These are phyloP conservation scores for Oncorhynchus kisutch DNA, from an alignment of 2,113 vertebrate species.

Conservation along the genomic window DNA sequence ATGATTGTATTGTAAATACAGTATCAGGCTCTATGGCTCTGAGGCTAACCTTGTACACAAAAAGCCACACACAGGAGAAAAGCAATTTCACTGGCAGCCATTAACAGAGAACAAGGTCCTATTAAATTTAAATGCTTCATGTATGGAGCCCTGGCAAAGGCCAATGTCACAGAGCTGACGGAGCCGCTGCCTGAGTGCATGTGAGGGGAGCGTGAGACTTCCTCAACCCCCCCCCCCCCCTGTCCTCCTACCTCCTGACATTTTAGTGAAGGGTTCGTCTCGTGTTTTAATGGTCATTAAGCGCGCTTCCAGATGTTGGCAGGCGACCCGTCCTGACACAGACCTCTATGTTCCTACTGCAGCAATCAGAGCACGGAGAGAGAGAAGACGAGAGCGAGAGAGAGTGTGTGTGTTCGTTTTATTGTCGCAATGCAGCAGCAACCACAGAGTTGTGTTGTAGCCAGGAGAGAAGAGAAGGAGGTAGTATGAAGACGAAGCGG, in stretches of 20 bases:
- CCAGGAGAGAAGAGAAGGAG: too few species aligned
- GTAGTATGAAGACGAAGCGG: too few species aligned
- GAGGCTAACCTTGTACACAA: too few species aligned
- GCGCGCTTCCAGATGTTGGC: slow-evolving; percentile 70
- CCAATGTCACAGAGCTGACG: slow-evolving; percentile 40
- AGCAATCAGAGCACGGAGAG: slow-evolving; percentile 41
- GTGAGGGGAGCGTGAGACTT: slow-evolving; percentile 14
- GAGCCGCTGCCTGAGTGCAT: slow-evolving; percentile 27
- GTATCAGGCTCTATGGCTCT: too few species aligned
- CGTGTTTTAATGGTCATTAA: slow-evolving; percentile 69
- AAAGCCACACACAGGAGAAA: too few species aligned
- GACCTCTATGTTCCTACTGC: slow-evolving; percentile 27
- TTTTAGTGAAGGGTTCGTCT: slow-evolving; percentile 56
- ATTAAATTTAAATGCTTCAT: slow-evolving; percentile 59
- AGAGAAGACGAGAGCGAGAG: not conserved
- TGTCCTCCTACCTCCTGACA: slow-evolving; percentile 36
- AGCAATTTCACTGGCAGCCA: slow-evolving; percentile 44
- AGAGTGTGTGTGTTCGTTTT: too few species aligned
- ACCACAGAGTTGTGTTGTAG: too few species aligned
- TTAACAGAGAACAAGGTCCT: slow-evolving; percentile 64
- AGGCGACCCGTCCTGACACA: slow-evolving; percentile 50
- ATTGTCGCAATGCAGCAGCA: too few species aligned
- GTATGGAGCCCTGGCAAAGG: slow-evolving; percentile 42
- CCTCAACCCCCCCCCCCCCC: slow-evolving; percentile 10
- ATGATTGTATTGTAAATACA: too few species aligned